Base-by-base conservation (phyloP, 2,113 vertebrate species). In the Lophotis ruficrista region DNA sequence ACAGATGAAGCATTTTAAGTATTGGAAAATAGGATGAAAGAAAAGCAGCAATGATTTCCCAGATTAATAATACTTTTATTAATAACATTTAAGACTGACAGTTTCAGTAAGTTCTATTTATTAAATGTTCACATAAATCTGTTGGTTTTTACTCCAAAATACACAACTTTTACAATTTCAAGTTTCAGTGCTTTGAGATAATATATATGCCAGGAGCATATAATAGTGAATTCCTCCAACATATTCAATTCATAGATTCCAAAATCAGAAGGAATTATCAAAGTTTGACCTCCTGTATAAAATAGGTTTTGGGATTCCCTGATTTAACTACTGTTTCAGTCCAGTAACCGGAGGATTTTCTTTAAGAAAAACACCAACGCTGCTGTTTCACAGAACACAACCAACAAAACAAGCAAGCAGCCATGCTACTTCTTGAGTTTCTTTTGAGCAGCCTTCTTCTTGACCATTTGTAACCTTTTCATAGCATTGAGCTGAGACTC, bases 361-460 rank as follows among this genome's bases (percentile, higher is more conserved):
- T 70, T 76, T 53, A 56, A 35, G n/a, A 69, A 81, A 90, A 86
- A 70, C 51, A 64, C 12, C 4, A 8, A 41, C 0, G 3, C 23
- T 10, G 14, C 68, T 14, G 50, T 43, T 90, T 71, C 17, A 28
- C 4, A 4, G 87, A 61, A 54, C 14, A 25, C 37, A 77, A 25
- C 54, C 28, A 76, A 85, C 64, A 93, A n/a, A n/a, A 35, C 7
- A 24, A 47, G 25, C 64, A 33, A 47, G 68, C 48, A 73, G 73
- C 43, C 93, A 14, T 4, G 17, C 98, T 97, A 99, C 96, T 99
- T 99, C 96, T 99, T 99, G 58, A 99, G 98, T 72, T 99, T 99
- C 98, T 99, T 99, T 61, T 99, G 99, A 14, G 99, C 99, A 1
- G 99, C 99, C 97, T 99, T 99, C 98, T 99, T 99, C 98, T 99